Evolutionary conservation across 2,113 vertebrate species (phyloP).

Genomic region (Scortum barcoo): DNA sequence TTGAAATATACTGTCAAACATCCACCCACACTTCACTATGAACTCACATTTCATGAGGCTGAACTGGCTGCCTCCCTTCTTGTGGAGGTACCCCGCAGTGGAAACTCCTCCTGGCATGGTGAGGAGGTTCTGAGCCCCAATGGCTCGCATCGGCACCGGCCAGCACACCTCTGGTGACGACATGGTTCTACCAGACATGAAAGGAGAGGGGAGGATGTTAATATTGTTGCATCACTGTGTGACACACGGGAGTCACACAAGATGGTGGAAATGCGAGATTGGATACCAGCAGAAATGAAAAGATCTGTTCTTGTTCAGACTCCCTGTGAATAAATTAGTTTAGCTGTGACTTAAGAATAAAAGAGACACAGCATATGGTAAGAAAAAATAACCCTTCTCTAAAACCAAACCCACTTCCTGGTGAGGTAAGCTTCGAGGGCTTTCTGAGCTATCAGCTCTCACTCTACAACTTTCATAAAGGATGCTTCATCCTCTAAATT

Average conservation of each 20-base stretch:
- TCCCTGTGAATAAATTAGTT: no score
- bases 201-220: not conserved
- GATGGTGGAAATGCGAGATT: not conserved
- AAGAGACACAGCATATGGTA: slow-evolving; percentile 8
- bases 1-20: not conserved
- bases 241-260: not conserved
- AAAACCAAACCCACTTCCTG: not conserved
- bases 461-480: not conserved
- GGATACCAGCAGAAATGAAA: not conserved
- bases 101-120: slow-evolving; percentile 97
- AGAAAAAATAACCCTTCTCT: not conserved
- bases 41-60: slow-evolving; percentile 95
- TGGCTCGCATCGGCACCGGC: slow-evolving; percentile 97
- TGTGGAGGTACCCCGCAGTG: slow-evolving; percentile 93
- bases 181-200: slow-evolving; percentile 87
- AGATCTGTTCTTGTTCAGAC: not conserved
- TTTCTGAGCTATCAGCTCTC: not conserved
- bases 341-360: not conserved
- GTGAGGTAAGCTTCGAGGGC: not conserved
- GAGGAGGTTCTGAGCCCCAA: slow-evolving; percentile 96
- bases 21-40: not conserved
- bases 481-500: not conserved
- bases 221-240: not conserved
- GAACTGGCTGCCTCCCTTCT: slow-evolving; percentile 97
- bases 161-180: slow-evolving; percentile 88